Evolutionary conservation across 2,113 vertebrate species (phyloP).

Genomic region (Varanus komodoensis): DNA sequence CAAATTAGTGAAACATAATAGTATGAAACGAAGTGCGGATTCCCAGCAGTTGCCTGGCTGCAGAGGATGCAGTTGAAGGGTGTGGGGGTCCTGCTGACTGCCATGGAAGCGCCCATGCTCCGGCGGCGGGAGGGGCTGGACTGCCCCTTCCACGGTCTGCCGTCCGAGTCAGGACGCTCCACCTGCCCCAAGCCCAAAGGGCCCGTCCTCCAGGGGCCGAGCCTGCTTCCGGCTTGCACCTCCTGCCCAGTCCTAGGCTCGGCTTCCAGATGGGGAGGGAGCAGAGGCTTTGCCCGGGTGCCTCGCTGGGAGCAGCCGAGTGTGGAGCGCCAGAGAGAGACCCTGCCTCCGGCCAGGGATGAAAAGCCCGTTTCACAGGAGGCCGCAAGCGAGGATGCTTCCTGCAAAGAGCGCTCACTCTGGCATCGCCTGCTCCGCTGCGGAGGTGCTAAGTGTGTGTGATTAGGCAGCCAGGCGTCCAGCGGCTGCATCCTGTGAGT

Average conservation of each 20-base stretch:
- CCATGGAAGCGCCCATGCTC: neutral
- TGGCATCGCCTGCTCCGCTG: neutral
- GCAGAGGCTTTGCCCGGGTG: slow-evolving; percentile 29
- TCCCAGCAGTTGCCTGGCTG: neutral
- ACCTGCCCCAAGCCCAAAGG: slow-evolving; percentile 36
- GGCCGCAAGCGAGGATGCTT: slow-evolving; percentile 67
- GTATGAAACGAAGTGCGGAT: neutral
- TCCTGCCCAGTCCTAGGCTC: slow-evolving; percentile 23
- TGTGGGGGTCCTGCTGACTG: neutral
- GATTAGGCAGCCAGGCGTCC: too few species aligned
- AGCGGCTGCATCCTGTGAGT: too few species aligned
- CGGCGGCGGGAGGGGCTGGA: neutral
- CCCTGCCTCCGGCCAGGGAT: slow-evolving; percentile 73
- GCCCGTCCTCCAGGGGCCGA: neutral
- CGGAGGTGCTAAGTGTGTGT: neutral
- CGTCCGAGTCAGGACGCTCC: slow-evolving; percentile 1
- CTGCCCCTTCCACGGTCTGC: neutral
- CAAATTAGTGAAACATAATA: neutral
- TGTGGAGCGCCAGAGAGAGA: slow-evolving; percentile 62
- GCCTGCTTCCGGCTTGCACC: neutral
- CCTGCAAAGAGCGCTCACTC: slow-evolving; percentile 34
- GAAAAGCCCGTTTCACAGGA: slow-evolving; percentile 75
- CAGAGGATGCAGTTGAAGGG: neutral
- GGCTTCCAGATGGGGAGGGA: accelerated
- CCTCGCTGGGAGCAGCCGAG: slow-evolving; percentile 66